These are phyloP conservation scores for Steinernema khuongi DNA, from an alignment of 1,140 invertebrate species.

Conservation along the genomic window DNA sequence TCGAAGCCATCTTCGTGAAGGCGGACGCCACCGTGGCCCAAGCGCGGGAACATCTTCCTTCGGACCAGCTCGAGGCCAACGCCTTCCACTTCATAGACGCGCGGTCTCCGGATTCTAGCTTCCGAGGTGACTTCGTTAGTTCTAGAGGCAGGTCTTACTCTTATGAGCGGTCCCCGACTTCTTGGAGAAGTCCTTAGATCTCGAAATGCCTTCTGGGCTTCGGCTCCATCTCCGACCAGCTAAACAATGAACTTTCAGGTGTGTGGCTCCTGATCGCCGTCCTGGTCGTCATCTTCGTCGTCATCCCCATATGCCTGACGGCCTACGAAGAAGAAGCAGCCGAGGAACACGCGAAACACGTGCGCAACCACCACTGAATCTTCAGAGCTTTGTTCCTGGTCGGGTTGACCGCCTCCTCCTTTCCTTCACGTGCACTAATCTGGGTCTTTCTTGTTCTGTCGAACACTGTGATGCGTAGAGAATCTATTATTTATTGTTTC, in stretches of 20 bases:
- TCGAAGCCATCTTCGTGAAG: constrained; percentile 36
- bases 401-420: background rate
- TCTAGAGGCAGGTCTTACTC: background rate
- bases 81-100: constrained; percentile 36
- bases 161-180: constrained; percentile 15
- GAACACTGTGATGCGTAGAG: background rate
- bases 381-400: background rate
- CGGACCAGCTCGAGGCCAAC: background rate
- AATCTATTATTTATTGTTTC: constrained; percentile 11
- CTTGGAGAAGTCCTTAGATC: background rate
- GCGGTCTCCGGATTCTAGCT: constrained; percentile 18
- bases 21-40: constrained; percentile 31
- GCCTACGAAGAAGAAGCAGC: constrained; percentile 26
- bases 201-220: background rate
- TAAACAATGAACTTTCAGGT: background rate
- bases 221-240: background rate
- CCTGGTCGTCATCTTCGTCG: constrained; percentile 32
- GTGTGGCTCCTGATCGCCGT: constrained; percentile 22
- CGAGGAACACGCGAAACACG: background rate
- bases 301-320: constrained; percentile 29
- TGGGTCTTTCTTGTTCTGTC: background rate
- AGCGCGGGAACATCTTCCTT: constrained; percentile 23
- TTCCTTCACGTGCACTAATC: background rate
- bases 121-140: constrained; percentile 1
- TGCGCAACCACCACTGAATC: background rate